Base-by-base conservation (phyloP, 2,888 invertebrate species). In the Laothoe populi region DNA sequence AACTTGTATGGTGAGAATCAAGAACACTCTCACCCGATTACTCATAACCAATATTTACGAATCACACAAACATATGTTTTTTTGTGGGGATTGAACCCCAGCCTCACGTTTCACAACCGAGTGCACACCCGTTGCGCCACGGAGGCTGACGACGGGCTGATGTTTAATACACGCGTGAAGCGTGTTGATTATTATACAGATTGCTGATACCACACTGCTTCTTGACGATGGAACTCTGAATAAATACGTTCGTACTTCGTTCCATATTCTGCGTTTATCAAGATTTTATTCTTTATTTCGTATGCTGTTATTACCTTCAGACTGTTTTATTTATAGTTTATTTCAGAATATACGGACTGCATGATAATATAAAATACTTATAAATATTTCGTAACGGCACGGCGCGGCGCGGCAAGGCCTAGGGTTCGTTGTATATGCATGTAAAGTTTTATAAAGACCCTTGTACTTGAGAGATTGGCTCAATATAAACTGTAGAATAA, bases 271-370 rank as follows among this genome's bases (percentile, higher is more conserved):
- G 46, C 46, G 21, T 23, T 46, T 46, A 46, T 46, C 46, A 46
- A 46, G 46, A 46, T 46, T 46, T 23, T 23, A 46, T 46, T 46
- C 46, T 10, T 13, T 38, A 46, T 46, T 46, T 46, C 4, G 23
- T 46, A 46, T 46, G 46, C 46, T 23, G 46, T 23, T 23, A 21
- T 23, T 46, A 23, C 23, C 11, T 23, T 44, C 19, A 44, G 44
- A 44, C 42, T 42, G 42, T 44, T 19, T 44, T 16, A 44, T 8
- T 26, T 48, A n/a, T n/a, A 0, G 4, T 48, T 24, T 48, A 26
- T 48, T 48, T 13, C 24, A 24, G 10, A 13, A 7, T 7, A n/a
- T n/a, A n/a, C n/a, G n/a, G n/a, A n/a, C 1, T n/a, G 24, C n/a
- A 48, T 21, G 13, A 23, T 5, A 4, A 31, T 31, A 31, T 31